Evolutionary conservation across 2,113 vertebrate genomes (phyloP).

Genomic region (Leptosomus discolor): DNA sequence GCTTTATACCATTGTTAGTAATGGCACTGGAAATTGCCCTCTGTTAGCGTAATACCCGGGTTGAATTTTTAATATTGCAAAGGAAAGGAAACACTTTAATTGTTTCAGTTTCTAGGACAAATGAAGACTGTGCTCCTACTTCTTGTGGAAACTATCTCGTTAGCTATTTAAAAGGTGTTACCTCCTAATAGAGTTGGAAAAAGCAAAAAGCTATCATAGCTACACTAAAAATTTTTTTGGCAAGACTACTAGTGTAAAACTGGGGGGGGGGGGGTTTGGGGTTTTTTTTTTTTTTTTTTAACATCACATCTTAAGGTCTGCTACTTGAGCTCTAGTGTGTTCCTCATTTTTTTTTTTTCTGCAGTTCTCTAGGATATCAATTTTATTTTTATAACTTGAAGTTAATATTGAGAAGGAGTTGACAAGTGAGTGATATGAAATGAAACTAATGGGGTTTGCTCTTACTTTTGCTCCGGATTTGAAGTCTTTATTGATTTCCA

Average conservation of each 20-base stretch:
- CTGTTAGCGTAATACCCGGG: neutral
- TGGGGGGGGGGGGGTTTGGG: too few species aligned
- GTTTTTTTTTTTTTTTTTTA: neutral
- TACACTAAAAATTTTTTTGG: neutral
- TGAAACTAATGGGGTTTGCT: neutral
- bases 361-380: neutral
- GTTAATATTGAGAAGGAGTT: neutral
- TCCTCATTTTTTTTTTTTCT: neutral
- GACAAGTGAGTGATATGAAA: neutral
- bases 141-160: neutral
- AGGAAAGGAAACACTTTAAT: neutral
- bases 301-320: neutral
- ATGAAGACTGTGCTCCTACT: neutral
- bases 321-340: neutral
- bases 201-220: neutral
- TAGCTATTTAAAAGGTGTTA: neutral
- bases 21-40: neutral
- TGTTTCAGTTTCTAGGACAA: neutral
- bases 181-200: neutral
- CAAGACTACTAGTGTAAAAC: neutral
- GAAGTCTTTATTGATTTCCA: neutral
- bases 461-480: neutral
- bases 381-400: neutral
- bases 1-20: neutral
- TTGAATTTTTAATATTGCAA: neutral